Evolutionary conservation across 2,797 vertebrate species (phyloP).

Genomic region (Cryptoprocta ferox): DNA sequence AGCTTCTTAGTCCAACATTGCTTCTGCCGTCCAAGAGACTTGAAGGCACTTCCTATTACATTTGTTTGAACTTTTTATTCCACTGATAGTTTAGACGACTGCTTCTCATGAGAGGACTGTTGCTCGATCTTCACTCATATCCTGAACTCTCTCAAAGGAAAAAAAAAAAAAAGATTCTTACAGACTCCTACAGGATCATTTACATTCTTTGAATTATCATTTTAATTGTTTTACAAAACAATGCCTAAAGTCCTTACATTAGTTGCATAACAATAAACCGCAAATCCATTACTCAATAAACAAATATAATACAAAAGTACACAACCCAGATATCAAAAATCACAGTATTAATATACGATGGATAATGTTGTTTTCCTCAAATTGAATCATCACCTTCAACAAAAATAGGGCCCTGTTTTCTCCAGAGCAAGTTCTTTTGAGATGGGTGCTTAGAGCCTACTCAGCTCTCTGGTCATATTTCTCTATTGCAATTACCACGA

Average conservation of each 20-base stretch:
- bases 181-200: not conserved
- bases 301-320: not conserved
- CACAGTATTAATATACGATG: not conserved
- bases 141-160: not conserved
- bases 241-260: not conserved
- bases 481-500: not conserved
- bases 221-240: constrained; percentile 11
- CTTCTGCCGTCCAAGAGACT: not conserved
- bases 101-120: not conserved
- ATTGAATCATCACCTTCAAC: not conserved
- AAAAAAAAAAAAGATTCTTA: not conserved
- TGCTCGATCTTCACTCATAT: not conserved
- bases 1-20: not conserved
- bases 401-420: not conserved
- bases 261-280: not conserved
- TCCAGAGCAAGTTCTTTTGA: not conserved
- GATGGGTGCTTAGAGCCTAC: not conserved
- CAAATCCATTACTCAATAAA: not conserved
- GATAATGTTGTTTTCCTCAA: not conserved
- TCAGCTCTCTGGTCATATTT: not conserved
- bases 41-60: not conserved
- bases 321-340: not conserved
- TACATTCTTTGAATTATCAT: not conserved
- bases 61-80: not conserved
- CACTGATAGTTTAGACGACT: not conserved